Evolutionary conservation across 2,113 vertebrate species (phyloP), one percentile per base, ranked within the genome.

Genomic region (Cyanistes caeruleus): DNA sequence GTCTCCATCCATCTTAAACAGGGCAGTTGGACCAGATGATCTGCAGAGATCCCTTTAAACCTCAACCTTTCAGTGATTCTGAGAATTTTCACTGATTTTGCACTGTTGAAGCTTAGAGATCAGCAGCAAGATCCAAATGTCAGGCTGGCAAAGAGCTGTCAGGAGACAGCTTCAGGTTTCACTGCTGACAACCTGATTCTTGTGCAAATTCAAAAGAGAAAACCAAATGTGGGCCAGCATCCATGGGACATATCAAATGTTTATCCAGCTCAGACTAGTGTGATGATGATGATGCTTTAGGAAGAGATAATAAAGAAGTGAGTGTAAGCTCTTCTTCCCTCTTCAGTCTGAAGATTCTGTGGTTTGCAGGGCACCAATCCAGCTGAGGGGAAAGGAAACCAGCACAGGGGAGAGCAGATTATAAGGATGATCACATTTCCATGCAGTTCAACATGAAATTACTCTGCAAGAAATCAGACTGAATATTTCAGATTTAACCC

Each of bases 181-280:
- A 31, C 22, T 58, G 60, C 30, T 0, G 1, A n/a, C 2, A 2
- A 16, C 18, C 10, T 58, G 49, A 22, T 17, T 46, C 39, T n/a
- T 55, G 19, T 5, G 15, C 41, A 62, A 78, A 27, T 22, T 15
- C 30, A 51, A 53, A 74, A 35, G 41, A 82, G 10, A 84, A 82
- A 90, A 48, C 5, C 10, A 33, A 92, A 33, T 11, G 13, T 46
- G 9, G 12, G 7, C 14, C 44, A 79, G 27, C 14, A 76, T 24
- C 72, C 79, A 11, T 70, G 35, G 46, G 14, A n/a, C 8, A 4
- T 39, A 39, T 13, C 10, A 68, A 48, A 41, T 21, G 22, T 7
- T 67, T 22, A 23, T 70, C n/a, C 53, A 58, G 13, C 18, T 39
- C 62, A 51, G 12, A 11, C 27, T 72, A 5, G 33, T 37, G 12